Percentiles rank a stretch among this genome's conserved stretches.
These are phyloP conservation scores for Myotis planiceps DNA, from an alignment of 2,797 vertebrate genomes.

Conservation along the genomic window DNA sequence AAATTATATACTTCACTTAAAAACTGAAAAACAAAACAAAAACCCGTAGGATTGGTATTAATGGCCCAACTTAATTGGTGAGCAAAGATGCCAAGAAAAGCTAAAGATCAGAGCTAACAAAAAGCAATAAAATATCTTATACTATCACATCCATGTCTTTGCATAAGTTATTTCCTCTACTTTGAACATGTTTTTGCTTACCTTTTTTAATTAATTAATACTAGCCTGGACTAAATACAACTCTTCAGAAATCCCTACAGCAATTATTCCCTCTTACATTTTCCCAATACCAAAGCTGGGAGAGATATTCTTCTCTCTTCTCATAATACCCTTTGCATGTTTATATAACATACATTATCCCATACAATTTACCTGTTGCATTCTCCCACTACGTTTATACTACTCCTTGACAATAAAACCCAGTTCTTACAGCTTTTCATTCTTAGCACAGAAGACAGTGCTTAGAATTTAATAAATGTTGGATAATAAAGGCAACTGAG, in stretches of 20 bases:
- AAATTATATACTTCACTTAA: not conserved
- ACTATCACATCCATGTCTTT: not conserved
- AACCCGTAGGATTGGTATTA: not conserved
- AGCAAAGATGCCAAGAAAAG: conserved; percentile 31
- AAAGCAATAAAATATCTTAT: not conserved
- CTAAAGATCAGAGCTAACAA: not conserved
- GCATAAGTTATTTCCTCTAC: not conserved
- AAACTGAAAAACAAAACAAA: not conserved
- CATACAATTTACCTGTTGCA: not conserved
- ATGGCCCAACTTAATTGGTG: not conserved
- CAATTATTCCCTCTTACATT: not conserved
- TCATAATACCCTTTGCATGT: not conserved
- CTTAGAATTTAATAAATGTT: not conserved
- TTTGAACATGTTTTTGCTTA: not conserved
- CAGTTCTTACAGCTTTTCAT: conserved; percentile 20
- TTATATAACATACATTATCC: not conserved
- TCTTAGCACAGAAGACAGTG: not conserved
- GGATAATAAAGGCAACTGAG: not conserved
- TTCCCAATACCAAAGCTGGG: not conserved
- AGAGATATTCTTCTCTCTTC: not conserved
- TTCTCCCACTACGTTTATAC: not conserved
- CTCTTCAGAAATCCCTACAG: not conserved
- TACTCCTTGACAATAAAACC: not conserved
- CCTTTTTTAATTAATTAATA: not conserved
- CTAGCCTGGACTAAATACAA: not conserved